Base-by-base conservation (phyloP, 2,888 invertebrate genomes). In the Lottia scabra region DNA sequence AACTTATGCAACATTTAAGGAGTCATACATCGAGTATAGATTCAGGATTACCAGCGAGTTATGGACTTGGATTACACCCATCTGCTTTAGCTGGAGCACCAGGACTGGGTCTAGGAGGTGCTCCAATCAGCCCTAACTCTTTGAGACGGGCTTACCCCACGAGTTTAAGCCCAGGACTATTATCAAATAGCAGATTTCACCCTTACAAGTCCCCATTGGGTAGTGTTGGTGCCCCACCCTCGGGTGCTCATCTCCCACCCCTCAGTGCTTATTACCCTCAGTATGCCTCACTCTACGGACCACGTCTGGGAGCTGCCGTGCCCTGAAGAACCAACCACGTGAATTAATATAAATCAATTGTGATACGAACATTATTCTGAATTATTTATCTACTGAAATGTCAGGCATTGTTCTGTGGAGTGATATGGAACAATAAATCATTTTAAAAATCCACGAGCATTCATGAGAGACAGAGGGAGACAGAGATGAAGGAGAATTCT, bases 1-100 rank as follows among this genome's bases (percentile, higher is more conserved):
- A 98, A 89, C 92, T 98, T 8, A 92, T 98, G 70, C 95, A 96
- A 83, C 98, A 98, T 91, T 92, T 98, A 76, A 93, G 97, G 81
- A 96, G 95, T 79, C 98, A 98, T 90, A 97, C 98, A 10, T 83
- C 87, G 19, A 76, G 79, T 48, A 77, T 82, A 65, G 93, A 92
- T 81, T 82, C 87, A 23, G 79, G 85, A 63, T 79, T 85, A 19
- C 85, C 86, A 46, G 83, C 86, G 27, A 80, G 82, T 62, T 86
- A 84, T 70, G 82, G 81, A 65, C 78, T 83, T 63, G 84, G 84
- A 56, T 83, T 89, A 13, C 56, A 19, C 2, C 83, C 77, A 69
- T 73, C 82, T 2, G 71, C 82, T 12, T 80, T 80, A 12, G 77
- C 78, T 38, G 78, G 79, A 16, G 76, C 77, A 78, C 19, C 56